Evolutionary conservation across 2,797 vertebrate genomes (phyloP).

Genomic region (Sebastes kiyomatsui): DNA sequence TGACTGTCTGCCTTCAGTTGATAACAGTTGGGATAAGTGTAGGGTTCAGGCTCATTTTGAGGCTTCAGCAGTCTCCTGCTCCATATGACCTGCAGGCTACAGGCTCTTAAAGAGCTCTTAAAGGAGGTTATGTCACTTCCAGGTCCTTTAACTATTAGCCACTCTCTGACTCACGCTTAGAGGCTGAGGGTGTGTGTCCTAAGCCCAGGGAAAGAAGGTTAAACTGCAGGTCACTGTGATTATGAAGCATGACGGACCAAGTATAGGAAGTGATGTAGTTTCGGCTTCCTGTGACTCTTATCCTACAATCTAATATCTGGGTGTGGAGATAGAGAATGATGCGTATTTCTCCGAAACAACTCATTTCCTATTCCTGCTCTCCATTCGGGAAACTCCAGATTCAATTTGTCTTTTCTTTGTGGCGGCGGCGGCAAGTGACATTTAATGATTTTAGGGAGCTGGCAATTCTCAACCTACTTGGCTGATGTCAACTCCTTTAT

Average conservation of each 20-base stretch:
- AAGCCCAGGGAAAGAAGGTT: conserved; percentile 24
- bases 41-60: conserved; percentile 38
- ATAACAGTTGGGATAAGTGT: conserved; percentile 46
- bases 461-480: not conserved
- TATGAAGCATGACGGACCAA: conserved; percentile 16
- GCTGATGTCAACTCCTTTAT: not conserved
- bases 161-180: conserved; percentile 19
- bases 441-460: conserved; percentile 6
- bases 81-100: conserved; percentile 24
- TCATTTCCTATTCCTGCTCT: conserved; percentile 32
- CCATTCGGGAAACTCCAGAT: conserved; percentile 24
- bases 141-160: conserved; percentile 24
- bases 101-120: conserved; percentile 35
- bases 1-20: conserved; percentile 12
- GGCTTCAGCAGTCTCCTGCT: conserved; percentile 35
- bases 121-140: conserved; percentile 45
- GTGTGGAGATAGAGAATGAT: conserved; percentile 9
- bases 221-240: conserved; percentile 27
- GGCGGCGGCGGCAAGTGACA: not conserved
- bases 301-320: conserved; percentile 29
- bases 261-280: not conserved
- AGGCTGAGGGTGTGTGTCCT: not conserved
- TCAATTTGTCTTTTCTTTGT: conserved; percentile 14
- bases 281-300: conserved; percentile 34
- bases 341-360: conserved; percentile 10